These are phyloP conservation scores for Melipona quadrifasciata DNA, from an alignment of 1,140 invertebrate species.

Conservation along the genomic window DNA sequence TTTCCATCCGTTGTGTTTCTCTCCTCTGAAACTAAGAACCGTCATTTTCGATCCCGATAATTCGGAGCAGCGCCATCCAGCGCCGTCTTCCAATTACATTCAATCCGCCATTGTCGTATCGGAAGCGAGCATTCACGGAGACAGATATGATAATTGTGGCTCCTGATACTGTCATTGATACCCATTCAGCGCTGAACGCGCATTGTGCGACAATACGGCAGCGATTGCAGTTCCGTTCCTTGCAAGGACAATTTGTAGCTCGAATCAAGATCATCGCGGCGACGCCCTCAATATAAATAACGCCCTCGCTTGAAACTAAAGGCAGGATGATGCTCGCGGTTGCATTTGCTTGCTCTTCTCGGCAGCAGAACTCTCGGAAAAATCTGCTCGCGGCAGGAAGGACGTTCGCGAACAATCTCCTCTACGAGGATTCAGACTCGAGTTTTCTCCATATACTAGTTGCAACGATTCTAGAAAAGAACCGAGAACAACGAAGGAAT, in stretches of 20 bases:
- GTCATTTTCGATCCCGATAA: neutral
- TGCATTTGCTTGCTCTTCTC: too few relatives aligned
- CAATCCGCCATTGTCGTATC: constrained; percentile 7
- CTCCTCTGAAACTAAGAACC: neutral
- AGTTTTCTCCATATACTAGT: too few relatives aligned
- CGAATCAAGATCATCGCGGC: neutral
- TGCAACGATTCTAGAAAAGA: too few relatives aligned
- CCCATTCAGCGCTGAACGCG: constrained; percentile 1
- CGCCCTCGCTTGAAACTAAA: neutral
- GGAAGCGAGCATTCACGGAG: constrained; percentile 11
- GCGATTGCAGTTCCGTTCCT: neutral
- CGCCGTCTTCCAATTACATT: constrained; percentile 15
- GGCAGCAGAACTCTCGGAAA: too few relatives aligned
- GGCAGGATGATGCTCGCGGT: neutral
- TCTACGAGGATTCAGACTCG: too few relatives aligned
- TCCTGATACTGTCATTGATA: constrained; percentile 4
- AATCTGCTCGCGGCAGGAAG: too few relatives aligned
- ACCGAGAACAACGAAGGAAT: too few relatives aligned
- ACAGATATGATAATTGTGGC: constrained; percentile 15
- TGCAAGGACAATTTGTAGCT: neutral
- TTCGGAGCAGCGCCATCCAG: neutral
- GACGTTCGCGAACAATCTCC: too few relatives aligned
- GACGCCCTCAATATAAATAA: neutral
- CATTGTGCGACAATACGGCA: neutral
- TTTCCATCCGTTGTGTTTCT: too few relatives aligned